phyloP scores from a whole-genome alignment of 2,888 invertebrate species.

The Hemistola chrysoprasaria region DNA sequence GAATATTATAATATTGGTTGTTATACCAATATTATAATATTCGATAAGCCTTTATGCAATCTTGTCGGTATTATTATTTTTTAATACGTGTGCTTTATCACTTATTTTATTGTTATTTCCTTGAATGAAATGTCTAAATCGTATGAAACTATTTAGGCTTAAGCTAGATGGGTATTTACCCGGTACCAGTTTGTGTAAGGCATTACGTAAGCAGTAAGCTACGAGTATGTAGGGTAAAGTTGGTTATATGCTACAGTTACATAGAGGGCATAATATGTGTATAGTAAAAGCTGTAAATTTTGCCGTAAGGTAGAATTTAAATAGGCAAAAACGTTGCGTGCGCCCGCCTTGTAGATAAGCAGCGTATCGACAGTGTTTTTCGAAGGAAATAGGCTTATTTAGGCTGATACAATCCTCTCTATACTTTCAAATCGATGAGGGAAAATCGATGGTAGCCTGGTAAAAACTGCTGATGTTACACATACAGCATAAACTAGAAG shows the following conservation, averaged over 20 bases:
- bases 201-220: conserved; percentile 56
- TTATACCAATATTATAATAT: too few relatives aligned
- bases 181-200: conserved; percentile 42
- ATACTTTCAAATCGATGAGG: conserved; percentile 35
- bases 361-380: conserved; percentile 51
- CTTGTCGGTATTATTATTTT: too few relatives aligned
- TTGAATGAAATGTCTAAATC: conserved; percentile 16
- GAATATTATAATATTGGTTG: too few relatives aligned
- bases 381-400: conserved; percentile 45
- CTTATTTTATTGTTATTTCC: conserved; percentile 12
- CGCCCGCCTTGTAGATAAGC: conserved; percentile 51
- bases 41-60: too few relatives aligned
- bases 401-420: conserved; percentile 25
- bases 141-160: conserved; percentile 14
- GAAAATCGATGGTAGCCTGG: conserved; percentile 30
- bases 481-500: conserved; percentile 13
- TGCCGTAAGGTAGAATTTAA: conserved; percentile 39
- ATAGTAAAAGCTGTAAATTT: conserved; percentile 46
- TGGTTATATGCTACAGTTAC: conserved; percentile 18
- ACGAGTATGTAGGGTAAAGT: conserved; percentile 7
- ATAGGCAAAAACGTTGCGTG: conserved; percentile 57
- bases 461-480: conserved; percentile 13
- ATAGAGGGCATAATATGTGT: too few relatives aligned
- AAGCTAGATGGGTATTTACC: conserved; percentile 2
- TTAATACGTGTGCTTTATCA: too few relatives aligned